Evolutionary conservation across 2,888 invertebrate genomes (phyloP).

Genomic region (Lepetodrilus schrolli): DNA sequence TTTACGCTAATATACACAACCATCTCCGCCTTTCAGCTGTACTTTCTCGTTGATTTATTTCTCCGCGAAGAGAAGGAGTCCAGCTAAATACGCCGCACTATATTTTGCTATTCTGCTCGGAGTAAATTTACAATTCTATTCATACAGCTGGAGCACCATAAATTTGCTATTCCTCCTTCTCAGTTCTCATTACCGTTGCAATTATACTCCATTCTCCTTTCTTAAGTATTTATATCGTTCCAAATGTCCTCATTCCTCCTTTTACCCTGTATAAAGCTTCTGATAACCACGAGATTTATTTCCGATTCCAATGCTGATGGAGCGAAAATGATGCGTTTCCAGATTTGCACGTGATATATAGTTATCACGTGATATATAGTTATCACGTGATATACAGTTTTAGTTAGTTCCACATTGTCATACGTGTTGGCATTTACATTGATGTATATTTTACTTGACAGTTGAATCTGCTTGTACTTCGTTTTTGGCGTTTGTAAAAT

Average conservation of each 20-base stretch:
- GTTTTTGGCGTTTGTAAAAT: too few species aligned
- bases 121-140: constrained; percentile 30
- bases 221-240: constrained; percentile 25
- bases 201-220: constrained; percentile 32
- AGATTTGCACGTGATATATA: neutral
- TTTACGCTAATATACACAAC: constrained; percentile 24
- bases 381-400: too few species aligned
- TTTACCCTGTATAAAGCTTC: constrained; percentile 12
- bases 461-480: too few species aligned
- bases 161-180: constrained; percentile 29
- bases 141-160: constrained; percentile 31
- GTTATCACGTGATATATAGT: too few species aligned
- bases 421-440: too few species aligned
- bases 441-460: too few species aligned
- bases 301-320: neutral
- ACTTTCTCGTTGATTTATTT: constrained; percentile 1
- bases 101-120: neutral
- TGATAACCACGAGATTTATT: constrained; percentile 20
- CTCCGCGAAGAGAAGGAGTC: constrained; percentile 15
- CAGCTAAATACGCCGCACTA: constrained; percentile 15
- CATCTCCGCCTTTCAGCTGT: constrained; percentile 21
- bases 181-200: constrained; percentile 31
- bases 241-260: neutral
- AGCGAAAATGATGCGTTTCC: neutral
- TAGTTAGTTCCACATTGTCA: too few species aligned